These are phyloP conservation scores for Chaetogeoica ovagalla DNA, from an alignment of 2,888 invertebrate species.

Conservation along the genomic window DNA sequence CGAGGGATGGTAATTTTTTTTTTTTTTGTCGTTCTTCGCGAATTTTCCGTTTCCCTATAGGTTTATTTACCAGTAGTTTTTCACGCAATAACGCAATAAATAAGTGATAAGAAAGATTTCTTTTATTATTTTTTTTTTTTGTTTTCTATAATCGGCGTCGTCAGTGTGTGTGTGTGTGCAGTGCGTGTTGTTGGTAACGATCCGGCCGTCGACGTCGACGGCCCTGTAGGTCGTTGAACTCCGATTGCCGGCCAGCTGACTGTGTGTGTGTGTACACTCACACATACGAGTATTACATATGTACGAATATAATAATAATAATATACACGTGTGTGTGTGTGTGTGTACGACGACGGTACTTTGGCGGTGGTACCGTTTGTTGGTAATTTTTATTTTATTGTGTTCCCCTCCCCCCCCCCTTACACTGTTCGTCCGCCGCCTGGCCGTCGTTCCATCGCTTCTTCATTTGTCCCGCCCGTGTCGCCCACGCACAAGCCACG, in stretches of 20 bases:
- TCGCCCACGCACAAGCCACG: no score
- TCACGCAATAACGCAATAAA: no score
- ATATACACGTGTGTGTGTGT: no score
- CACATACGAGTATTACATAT: background rate
- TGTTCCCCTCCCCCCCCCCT: background rate
- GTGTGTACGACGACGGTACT: slow-evolving; percentile 8
- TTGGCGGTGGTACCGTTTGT: slow-evolving; percentile 32
- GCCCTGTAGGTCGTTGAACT: slow-evolving; percentile 45
- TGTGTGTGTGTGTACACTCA: background rate
- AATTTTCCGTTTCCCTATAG: no score
- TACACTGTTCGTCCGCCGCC: no score
- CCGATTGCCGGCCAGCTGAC: slow-evolving; percentile 43
- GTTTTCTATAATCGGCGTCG: background rate
- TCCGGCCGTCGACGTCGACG: slow-evolving; percentile 37
- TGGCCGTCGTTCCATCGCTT: no score
- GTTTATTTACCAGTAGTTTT: no score
- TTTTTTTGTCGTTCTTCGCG: no score
- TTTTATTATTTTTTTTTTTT: no score
- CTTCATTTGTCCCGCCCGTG: no score
- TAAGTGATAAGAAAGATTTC: no score
- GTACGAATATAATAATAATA: background rate
- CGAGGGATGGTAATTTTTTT: no score
- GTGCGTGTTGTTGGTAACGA: slow-evolving; percentile 45
- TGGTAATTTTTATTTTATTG: slow-evolving; percentile 5
- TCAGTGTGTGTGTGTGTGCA: background rate